phyloP scores from a whole-genome alignment of 2,888 invertebrate species.

The Tenodera sinensis region DNA sequence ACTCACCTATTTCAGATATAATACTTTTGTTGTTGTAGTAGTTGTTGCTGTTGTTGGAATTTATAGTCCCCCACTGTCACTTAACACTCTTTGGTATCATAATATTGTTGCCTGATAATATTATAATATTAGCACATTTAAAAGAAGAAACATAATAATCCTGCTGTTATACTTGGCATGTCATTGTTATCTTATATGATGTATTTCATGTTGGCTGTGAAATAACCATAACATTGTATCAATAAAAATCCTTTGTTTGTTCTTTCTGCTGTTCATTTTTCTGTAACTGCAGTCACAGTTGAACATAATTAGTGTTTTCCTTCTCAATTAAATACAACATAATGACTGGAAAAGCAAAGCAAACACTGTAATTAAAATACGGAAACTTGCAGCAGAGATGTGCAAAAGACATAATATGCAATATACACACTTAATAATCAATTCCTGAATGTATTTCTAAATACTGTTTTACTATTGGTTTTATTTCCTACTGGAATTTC shows the following conservation, averaged over 20 bases:
- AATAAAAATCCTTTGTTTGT: neutral
- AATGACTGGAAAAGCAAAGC: too few species aligned
- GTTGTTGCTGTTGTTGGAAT: neutral
- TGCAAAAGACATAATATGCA: too few species aligned
- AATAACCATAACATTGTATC: neutral
- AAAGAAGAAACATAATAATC: neutral
- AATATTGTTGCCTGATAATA: neutral
- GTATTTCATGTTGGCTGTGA: conserved; percentile 13
- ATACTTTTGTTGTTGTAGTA: neutral
- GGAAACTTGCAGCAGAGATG: too few species aligned
- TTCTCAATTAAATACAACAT: neutral
- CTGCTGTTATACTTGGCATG: conserved; percentile 5
- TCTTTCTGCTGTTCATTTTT: neutral
- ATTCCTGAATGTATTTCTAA: too few species aligned
- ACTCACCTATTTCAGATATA: neutral
- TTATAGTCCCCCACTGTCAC: neutral
- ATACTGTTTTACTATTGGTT: too few species aligned
- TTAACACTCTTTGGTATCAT: neutral
- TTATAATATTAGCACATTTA: neutral
- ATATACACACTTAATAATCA: too few species aligned
- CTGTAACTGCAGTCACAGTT: neutral
- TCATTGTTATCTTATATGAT: neutral
- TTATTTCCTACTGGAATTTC: too few species aligned
- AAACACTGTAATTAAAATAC: too few species aligned
- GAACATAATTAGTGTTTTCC: neutral